Percentiles rank a stretch among this genome's conserved stretches.
Conservation (phyloP, 2,113 vertebrate species). For the Gracilinanus agilis region DNA sequence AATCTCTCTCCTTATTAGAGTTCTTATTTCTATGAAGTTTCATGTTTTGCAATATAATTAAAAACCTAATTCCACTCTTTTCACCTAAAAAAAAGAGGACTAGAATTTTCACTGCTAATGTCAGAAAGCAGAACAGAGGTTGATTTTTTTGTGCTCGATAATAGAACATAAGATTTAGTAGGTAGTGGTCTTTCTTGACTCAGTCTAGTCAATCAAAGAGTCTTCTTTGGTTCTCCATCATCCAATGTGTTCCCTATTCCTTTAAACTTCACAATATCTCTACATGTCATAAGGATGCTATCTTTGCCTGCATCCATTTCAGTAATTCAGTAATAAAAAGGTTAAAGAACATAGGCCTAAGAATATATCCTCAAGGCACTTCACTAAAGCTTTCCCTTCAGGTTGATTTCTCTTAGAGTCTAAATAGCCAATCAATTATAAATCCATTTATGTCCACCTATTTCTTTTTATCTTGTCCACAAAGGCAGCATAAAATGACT, state of each 20-base stretch:
- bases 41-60: constrained; percentile 81
- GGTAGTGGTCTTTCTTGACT: neutral
- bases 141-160: neutral
- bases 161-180: neutral
- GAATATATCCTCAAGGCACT: neutral
- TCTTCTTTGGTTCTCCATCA: neutral
- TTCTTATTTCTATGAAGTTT: constrained; percentile 77
- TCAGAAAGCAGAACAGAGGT: neutral
- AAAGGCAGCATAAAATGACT: neutral
- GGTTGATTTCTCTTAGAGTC: neutral
- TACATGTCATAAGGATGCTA: neutral
- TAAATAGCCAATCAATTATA: neutral
- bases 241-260: neutral
- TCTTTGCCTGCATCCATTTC: neutral
- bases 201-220: neutral
- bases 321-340: neutral
- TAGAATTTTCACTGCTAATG: neutral
- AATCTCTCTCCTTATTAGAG: constrained; percentile 62
- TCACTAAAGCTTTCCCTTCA: neutral
- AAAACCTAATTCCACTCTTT: constrained; percentile 66
- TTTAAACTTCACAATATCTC: neutral
- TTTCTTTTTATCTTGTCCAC: neutral
- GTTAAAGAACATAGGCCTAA: neutral
- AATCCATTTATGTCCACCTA: neutral
- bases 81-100: neutral